Evolutionary conservation across 2,888 invertebrate genomes (phyloP).

Genomic region (Limenitis camilla): DNA sequence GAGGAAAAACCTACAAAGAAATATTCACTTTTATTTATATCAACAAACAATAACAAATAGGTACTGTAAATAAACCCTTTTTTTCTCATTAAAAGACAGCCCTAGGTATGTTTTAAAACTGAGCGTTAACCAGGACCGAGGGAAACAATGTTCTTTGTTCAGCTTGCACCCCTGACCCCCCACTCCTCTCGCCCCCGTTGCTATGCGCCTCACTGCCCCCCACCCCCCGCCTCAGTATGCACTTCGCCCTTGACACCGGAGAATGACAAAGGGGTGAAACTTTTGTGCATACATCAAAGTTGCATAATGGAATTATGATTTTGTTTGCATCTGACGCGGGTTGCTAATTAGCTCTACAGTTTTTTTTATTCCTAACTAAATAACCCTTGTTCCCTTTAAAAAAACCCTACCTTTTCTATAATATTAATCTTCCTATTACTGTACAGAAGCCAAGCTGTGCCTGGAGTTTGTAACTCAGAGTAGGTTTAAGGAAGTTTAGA

Average conservation of each 20-base stretch:
- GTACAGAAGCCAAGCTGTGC: no score
- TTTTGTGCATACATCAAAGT: conserved; percentile 8
- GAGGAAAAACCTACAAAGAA: no score
- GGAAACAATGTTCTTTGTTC: conserved; percentile 17
- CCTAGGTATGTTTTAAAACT: conserved; percentile 9
- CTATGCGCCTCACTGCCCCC: conserved; percentile 3
- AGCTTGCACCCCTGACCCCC: conserved; percentile 2
- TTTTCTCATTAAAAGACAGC: not conserved
- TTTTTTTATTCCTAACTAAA: no score
- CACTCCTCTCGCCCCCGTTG: no score
- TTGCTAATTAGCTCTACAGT: not conserved
- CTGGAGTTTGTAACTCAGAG: no score
- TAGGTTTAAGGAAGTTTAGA: no score
- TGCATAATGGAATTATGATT: conserved; percentile 1
- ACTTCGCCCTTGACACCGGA: conserved; percentile 20
- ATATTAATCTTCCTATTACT: no score
- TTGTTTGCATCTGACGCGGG: not conserved
- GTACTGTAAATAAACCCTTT: no score
- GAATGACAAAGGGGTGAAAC: conserved; percentile 13
- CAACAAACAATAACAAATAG: no score
- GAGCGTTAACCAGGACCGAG: conserved; percentile 7
- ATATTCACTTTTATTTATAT: no score
- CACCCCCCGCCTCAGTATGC: not conserved
- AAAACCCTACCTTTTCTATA: no score
- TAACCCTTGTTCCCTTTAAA: no score